These are phyloP conservation scores for Crotalus helleri DNA, from an alignment of 2,113 vertebrate species.

Conservation along the genomic window DNA sequence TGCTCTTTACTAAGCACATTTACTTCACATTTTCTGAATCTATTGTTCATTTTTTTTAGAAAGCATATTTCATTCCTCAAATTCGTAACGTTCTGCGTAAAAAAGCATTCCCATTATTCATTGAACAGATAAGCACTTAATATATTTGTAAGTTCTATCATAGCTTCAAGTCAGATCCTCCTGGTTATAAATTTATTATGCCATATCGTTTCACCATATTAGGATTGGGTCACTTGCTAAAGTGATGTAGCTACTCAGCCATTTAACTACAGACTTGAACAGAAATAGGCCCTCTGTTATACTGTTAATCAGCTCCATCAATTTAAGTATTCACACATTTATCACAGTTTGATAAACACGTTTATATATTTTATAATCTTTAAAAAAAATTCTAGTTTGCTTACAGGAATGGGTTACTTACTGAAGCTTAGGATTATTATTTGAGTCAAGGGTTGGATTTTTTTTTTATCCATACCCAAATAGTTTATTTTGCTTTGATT, in stretches of 20 bases:
- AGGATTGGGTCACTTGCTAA: conserved; percentile 4
- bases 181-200: background rate
- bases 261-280: conserved; percentile 1
- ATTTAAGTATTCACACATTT: background rate
- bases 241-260: background rate
- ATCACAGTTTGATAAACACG: background rate
- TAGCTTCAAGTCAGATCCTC: background rate
- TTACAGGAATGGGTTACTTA: background rate
- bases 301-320: background rate
- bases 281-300: background rate
- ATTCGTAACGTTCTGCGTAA: background rate
- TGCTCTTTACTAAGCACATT: background rate
- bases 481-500: background rate
- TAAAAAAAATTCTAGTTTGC: background rate
- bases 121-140: background rate
- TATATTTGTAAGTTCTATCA: background rate
- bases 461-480: background rate
- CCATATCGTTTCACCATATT: background rate
- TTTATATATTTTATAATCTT: background rate
- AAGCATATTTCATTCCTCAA: background rate
- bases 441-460: background rate
- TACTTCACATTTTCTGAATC: background rate
- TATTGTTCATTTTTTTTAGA: background rate
- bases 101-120: background rate
- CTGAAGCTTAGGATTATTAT: background rate